A percentile compares a stretch with the other conserved stretches of the same genome.
Conservation (phyloP, 2,888 invertebrate species). For the Pyrgus malvae region DNA sequence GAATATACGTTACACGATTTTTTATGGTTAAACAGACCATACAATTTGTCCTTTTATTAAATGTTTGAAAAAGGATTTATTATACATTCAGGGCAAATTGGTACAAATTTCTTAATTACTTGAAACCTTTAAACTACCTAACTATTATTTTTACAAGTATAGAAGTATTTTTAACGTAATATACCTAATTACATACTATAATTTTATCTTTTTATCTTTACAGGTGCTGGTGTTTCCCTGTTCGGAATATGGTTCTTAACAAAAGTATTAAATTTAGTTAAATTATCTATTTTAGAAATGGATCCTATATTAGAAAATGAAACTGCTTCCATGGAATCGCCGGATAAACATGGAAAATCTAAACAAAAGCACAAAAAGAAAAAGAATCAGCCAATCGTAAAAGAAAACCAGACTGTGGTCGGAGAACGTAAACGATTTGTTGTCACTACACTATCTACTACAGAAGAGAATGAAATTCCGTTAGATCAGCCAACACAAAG, state of each 20-base stretch:
- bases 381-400: constrained; percentile 52
- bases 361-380: constrained; percentile 74
- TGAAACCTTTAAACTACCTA: too few species aligned
- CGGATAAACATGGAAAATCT: constrained; percentile 65
- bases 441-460: constrained; percentile 65
- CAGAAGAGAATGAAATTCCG: constrained; percentile 60
- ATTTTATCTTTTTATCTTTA: constrained; percentile 44
- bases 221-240: constrained; percentile 55
- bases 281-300: constrained; percentile 52
- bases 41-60: too few species aligned
- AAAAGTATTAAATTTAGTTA: constrained; percentile 48
- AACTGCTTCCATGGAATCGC: constrained; percentile 64
- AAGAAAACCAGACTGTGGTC: constrained; percentile 67
- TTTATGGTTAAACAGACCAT: too few species aligned
- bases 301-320: constrained; percentile 80
- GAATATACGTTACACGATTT: too few species aligned
- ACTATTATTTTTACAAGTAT: too few species aligned
- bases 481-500: constrained; percentile 57
- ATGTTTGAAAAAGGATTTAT: too few species aligned
- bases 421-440: constrained; percentile 71
- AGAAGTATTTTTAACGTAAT: too few species aligned
- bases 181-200: too few species aligned
- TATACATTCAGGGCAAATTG: too few species aligned
- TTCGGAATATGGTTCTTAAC: constrained; percentile 62
- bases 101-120: too few species aligned